Evolutionary conservation across 2,797 vertebrate genomes (phyloP), one percentile per base, ranked within the genome.

Genomic region (Alauda arvensis): DNA sequence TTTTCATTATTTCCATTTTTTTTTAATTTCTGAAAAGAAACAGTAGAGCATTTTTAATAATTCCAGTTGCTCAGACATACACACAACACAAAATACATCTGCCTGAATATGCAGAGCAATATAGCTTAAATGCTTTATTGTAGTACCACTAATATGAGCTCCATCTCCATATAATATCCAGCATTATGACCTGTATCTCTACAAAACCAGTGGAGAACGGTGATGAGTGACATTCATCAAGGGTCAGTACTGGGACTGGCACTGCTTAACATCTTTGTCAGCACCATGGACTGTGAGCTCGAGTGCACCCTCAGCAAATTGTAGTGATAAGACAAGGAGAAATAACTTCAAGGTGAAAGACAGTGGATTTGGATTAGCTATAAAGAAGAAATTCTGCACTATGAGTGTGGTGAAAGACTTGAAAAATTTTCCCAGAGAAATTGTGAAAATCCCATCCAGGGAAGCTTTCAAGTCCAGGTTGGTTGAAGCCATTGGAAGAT

Each of bases 1-100:
- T 88, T 74, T 57, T 49, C 8, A 42, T 79, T 61, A 55, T 69
- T 89, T 82, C 26, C 5, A 4, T 61, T 10, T 45, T 52, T 71
- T 4, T 75, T 87, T 66, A 77, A n/a, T 59, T 91, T 65, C 33
- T 72, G 20, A 76, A 60, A 42, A 71, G 61, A 18, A 3, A 26
- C 4, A 40, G 3, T 21, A 33, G 10, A 56, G 3, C 11, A 29
- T 43, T 83, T 87, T 79, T 60, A 24, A 31, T 61, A 39, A 39
- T 61, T 24, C 3, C n/a, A 34, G 7, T 53, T 61, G 6, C 34
- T 88, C 20, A 85, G 42, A 53, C 12, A 63, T n/a, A 37, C 5
- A 24, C 4, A 31, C 5, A 49, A 3, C 10, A 62, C 42, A 46
- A 72, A 83, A 76, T 24, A 33, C 0, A 0, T 43, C 34, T 34